Evolutionary conservation across 64 coral and sea anemone species (phyloP).

Genomic region (Anthopleura sola): DNA sequence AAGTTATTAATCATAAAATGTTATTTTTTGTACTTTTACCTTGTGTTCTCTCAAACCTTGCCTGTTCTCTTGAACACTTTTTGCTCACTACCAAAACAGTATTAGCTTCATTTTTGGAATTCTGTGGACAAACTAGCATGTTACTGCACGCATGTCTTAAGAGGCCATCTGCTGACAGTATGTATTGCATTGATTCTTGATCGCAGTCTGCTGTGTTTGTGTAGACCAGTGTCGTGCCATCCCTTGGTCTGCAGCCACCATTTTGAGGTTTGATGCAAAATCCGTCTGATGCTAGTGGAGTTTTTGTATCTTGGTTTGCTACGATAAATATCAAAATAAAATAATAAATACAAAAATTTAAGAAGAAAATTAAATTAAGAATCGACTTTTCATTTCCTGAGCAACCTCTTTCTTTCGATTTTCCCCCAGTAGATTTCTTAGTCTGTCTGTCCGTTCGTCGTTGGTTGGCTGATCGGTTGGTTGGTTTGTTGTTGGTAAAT

Average conservation of each 20-base stretch:
- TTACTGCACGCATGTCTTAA: slow-evolving; percentile 36
- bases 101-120: background rate
- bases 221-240: slow-evolving; percentile 35
- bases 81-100: slow-evolving; percentile 1
- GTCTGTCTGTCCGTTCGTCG: too few species aligned
- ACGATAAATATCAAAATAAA: too few species aligned
- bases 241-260: background rate
- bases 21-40: background rate
- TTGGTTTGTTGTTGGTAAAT: too few species aligned
- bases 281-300: background rate
- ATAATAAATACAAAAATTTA: too few species aligned
- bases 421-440: too few species aligned
- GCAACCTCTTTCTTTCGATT: too few species aligned
- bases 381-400: too few species aligned
- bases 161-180: slow-evolving; percentile 23
- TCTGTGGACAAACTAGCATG: slow-evolving; percentile 22
- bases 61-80: slow-evolving; percentile 6
- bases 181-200: slow-evolving; percentile 19
- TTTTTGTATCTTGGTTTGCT: too few species aligned
- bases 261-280: slow-evolving; percentile 39
- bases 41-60: slow-evolving; percentile 44
- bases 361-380: too few species aligned
- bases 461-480: too few species aligned
- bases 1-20: too few species aligned
- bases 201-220: slow-evolving; percentile 2